Evolutionary conservation across 2,888 invertebrate genomes (phyloP), one percentile per base, ranked within the genome.

Genomic region (Synanthedon andrenaeformis): DNA sequence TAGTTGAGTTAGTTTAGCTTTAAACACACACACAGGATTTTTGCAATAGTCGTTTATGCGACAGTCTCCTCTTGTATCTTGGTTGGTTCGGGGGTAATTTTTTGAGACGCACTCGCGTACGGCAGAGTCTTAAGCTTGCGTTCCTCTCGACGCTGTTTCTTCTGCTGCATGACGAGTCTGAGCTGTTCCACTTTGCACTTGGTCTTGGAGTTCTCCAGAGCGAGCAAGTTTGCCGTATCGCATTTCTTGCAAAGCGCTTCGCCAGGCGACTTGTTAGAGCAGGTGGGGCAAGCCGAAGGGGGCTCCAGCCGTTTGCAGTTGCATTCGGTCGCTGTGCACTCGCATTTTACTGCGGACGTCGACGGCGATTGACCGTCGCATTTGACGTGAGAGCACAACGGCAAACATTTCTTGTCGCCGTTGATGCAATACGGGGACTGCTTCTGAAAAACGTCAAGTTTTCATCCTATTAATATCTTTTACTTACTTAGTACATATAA

Each of bases 151-250:
- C 95, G 89, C 60, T 95, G 93, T 59, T 96, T 92, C 66, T 95
- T 91, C 76, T 97, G 95, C 65, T 96, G 96, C 95, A 97, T 94
- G 55, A 96, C 95, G 62, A 95, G 89, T 62, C 96, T 92, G 53
- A 97, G 86, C 61, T 95, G 94, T 70, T 96, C 94, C 78, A 97
- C 90, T 79, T 97, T 97, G 63, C 94, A 93, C 67, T 94, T 93
- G 6, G 94, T 93, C 64, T 93, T 93, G 62, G 91, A 90, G 72
- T 94, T 94, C 61, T 94, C 93, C 70, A 91, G 81, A 52, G 92
- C 92, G 55, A 91, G 78, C 10, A 88, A 83, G 56, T 79, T 80
- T 59, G 84, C 88, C 6, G 74, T 74, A 63, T 79, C 75, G 65
- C 83, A 85, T 58, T 79, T 79, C 76, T 68, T 88, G 81, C 88